Evolutionary conservation across 2,113 vertebrate species (phyloP).

Genomic region (Pica pica): DNA sequence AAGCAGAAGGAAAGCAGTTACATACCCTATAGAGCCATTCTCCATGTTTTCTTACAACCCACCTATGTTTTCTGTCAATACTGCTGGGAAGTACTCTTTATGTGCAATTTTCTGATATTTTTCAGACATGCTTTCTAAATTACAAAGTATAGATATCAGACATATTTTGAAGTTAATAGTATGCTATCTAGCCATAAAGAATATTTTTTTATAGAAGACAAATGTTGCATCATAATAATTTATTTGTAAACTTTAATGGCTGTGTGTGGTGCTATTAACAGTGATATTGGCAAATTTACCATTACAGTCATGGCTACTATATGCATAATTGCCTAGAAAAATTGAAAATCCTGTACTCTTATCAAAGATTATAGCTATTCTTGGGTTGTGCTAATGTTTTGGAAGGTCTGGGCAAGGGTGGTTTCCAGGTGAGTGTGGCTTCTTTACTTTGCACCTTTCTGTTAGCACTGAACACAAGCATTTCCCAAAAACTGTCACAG

Average conservation of each 20-base stretch:
- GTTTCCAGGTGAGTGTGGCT: background rate
- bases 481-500: background rate
- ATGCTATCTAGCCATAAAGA: background rate
- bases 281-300: background rate
- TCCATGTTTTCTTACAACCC: background rate
- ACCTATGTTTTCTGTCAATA: background rate
- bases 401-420: background rate
- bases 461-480: background rate
- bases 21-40: background rate
- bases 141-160: background rate
- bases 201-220: background rate
- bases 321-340: background rate
- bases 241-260: background rate
- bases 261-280: background rate
- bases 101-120: background rate
- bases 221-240: background rate
- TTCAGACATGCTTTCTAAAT: background rate
- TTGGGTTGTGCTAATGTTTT: background rate
- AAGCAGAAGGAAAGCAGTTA: background rate
- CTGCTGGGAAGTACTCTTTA: background rate
- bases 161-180: background rate
- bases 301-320: background rate
- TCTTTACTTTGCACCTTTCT: background rate
- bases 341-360: background rate
- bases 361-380: background rate